Evolutionary conservation across 2,888 invertebrate genomes (phyloP), one percentile per base, ranked within the genome.

Genomic region (Myathropa florea): DNA sequence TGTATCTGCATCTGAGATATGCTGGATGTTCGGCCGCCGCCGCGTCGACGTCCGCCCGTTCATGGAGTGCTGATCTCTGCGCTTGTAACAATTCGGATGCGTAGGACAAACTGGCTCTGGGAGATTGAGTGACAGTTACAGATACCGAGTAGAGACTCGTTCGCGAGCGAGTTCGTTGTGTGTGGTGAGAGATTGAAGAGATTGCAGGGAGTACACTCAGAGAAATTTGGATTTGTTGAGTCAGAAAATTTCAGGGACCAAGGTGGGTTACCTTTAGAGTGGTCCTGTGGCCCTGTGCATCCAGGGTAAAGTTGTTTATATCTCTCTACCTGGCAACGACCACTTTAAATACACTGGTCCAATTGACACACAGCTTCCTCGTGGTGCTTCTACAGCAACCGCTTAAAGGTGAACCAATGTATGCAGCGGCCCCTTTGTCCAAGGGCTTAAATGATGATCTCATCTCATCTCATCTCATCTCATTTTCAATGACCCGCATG

Each of bases 41-140:
- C 59, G 36, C 61, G 68, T 53, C 53, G 68, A 68, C 59, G 36
- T 6, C 24, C 36, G 9, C 23, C 24, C 53, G 12, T 23, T n/a
- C n/a, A n/a, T n/a, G n/a, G n/a, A n/a, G 24, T 30, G 64, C 30
- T 67, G 24, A 7, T 12, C 24, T 24, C 24, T 57, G 24, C 24
- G 57, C 24, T 57, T 46, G 46, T 46, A 46, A 46, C 57, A 23
- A 33, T 53, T 46, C 26, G 26, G 26, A 53, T 46, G 71, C 71
- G 77, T 77, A 70, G 77, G 77, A 77, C 70, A 78, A 78, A 78
- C 71, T 78, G 78, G 78, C 63, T 46, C 71, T 59, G 39, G 24
- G 18, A 30, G 18, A 30, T 9, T 71, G 71, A 78, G 57, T 78
- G 78, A 64, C 78, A 78, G 53, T 60, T 53, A 21, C 33, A 57